These are phyloP conservation scores for Timandra comae DNA, from an alignment of 2,888 invertebrate genomes.

Conservation along the genomic window DNA sequence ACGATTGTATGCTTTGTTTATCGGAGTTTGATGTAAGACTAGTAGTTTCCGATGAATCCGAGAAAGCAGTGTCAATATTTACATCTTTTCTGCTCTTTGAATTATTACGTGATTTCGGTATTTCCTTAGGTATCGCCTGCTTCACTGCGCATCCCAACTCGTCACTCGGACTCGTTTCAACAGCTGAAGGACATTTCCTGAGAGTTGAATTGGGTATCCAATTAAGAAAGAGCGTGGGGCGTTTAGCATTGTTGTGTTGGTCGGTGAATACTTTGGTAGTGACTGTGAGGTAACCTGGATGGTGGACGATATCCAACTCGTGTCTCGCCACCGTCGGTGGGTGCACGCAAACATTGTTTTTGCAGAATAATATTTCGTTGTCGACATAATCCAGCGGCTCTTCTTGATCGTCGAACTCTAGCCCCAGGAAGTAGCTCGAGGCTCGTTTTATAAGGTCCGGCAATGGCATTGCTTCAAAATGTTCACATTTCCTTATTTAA, in stretches of 20 bases:
- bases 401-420: slow-evolving; percentile 78
- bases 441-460: slow-evolving; percentile 86
- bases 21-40: slow-evolving; percentile 72
- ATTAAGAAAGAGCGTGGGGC: slow-evolving; percentile 90
- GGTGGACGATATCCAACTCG: slow-evolving; percentile 89
- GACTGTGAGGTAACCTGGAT: slow-evolving; percentile 94
- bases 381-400: slow-evolving; percentile 83
- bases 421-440: slow-evolving; percentile 86
- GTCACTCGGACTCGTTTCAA: slow-evolving; percentile 77
- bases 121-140: slow-evolving; percentile 43
- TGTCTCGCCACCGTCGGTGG: slow-evolving; percentile 90
- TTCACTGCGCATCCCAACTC: slow-evolving; percentile 50
- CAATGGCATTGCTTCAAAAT: slow-evolving; percentile 84
- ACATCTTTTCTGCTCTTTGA: slow-evolving; percentile 42
- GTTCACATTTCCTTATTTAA: slow-evolving; percentile 54
- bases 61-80: slow-evolving; percentile 66
- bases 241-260: slow-evolving; percentile 84
- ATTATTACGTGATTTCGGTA: slow-evolving; percentile 32
- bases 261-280: slow-evolving; percentile 88
- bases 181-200: slow-evolving; percentile 87
- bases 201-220: slow-evolving; percentile 97
- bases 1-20: slow-evolving; percentile 68
- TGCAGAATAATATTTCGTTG: slow-evolving; percentile 91
- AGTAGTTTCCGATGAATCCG: slow-evolving; percentile 72
- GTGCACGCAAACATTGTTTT: slow-evolving; percentile 98